phyloP scores from a whole-genome alignment of 1,140 invertebrate species.

The Cydia fagiglandana region DNA sequence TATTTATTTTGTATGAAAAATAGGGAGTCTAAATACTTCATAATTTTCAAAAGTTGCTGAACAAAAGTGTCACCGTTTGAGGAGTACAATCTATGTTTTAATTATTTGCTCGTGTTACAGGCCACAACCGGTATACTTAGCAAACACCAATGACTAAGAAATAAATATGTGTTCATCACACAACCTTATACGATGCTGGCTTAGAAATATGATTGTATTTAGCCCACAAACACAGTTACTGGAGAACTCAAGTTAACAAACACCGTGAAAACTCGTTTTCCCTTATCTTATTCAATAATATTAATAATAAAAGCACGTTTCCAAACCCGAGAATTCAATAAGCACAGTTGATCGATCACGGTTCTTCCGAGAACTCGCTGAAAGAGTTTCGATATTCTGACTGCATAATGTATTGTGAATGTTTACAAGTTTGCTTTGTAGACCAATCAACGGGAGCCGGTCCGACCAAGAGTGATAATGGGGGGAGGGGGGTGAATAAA shows the following conservation, averaged over 20 bases:
- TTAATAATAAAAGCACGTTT: constrained; percentile 5
- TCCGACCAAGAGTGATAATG: not conserved
- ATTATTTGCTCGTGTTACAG: too few species aligned
- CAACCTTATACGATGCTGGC: too few species aligned
- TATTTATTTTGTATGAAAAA: too few species aligned
- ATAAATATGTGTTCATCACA: too few species aligned
- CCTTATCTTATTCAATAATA: constrained; percentile 28
- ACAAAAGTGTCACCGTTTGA: too few species aligned
- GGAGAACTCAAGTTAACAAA: not conserved
- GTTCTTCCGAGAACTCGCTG: constrained; percentile 11
- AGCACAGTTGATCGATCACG: constrained; percentile 28
- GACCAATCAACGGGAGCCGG: not conserved
- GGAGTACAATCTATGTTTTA: too few species aligned
- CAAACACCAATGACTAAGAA: too few species aligned
- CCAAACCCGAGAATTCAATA: constrained; percentile 18
- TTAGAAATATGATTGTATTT: not conserved
- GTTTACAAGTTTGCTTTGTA: constrained; percentile 21
- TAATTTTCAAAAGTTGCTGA: too few species aligned
- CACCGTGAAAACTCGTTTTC: not conserved
- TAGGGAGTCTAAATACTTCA: too few species aligned
- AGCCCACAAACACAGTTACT: not conserved
- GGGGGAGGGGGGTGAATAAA: not conserved
- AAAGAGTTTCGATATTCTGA: constrained; percentile 21
- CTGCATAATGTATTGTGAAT: constrained; percentile 27
- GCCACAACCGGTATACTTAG: too few species aligned